These are phyloP conservation scores for Gambusia yucatana DNA, from an alignment of 2,797 vertebrate genomes.

Conservation along the genomic window DNA sequence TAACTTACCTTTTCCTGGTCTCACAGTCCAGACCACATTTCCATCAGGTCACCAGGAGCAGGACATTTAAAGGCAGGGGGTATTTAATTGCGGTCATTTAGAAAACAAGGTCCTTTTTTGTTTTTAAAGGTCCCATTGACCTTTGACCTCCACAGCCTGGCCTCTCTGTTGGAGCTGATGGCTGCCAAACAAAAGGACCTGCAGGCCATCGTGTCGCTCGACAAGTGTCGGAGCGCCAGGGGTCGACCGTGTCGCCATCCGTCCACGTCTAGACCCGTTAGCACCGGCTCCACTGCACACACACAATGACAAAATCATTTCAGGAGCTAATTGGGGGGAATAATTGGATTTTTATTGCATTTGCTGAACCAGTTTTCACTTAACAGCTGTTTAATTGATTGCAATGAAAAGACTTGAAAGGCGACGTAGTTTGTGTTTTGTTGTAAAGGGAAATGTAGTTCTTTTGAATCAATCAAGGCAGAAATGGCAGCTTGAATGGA, in stretches of 20 bases:
- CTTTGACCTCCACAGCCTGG: conserved; percentile 61
- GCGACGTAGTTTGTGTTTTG: neutral
- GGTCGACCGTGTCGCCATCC: conserved; percentile 62
- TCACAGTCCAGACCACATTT: conserved; percentile 1
- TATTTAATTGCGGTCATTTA: conserved; percentile 69
- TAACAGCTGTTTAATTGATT: conserved; percentile 32
- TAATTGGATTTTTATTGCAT: conserved; percentile 38
- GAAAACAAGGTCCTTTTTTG: conserved; percentile 66
- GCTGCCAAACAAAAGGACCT: conserved; percentile 67
- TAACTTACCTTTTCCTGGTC: neutral
- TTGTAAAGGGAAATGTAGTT: neutral
- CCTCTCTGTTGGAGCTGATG: conserved; percentile 55
- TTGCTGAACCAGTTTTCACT: conserved; percentile 49
- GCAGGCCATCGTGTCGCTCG: conserved; percentile 51
- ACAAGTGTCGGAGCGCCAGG: conserved; percentile 67
- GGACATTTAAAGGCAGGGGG: conserved; percentile 3
- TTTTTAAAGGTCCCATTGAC: conserved; percentile 48
- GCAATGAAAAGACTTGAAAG: neutral
- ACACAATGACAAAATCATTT: conserved; percentile 11
- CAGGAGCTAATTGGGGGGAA: conserved; percentile 27
- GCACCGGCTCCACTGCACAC: conserved; percentile 49
- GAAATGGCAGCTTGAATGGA: neutral
- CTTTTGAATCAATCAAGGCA: neutral
- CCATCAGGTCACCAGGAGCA: conserved; percentile 5
- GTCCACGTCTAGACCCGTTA: conserved; percentile 63